Percentiles rank a stretch among this genome's conserved stretches.
Evolutionary conservation across 2,797 vertebrate genomes (phyloP).

Genomic region (Sylvilagus floridanus): DNA sequence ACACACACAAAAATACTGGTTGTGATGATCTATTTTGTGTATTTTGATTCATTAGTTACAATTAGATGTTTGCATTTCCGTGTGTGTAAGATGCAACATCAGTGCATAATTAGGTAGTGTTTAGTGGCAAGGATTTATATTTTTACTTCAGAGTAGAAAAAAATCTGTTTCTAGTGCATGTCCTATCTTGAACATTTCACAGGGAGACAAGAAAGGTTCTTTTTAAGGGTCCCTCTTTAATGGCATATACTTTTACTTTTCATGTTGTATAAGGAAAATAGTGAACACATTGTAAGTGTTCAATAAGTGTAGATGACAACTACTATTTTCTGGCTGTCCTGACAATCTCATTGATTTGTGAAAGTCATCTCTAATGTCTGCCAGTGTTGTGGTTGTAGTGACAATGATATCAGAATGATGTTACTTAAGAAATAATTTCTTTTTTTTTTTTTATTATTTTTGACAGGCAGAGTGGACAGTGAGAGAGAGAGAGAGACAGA

Average conservation of each 20-base stretch:
- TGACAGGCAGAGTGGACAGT: too few relatives aligned
- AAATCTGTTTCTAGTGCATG: slow-evolving; percentile 46
- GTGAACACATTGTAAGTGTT: background rate
- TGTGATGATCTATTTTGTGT: slow-evolving; percentile 8
- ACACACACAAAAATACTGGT: background rate
- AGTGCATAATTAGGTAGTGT: background rate
- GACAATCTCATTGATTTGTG: background rate
- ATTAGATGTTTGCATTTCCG: slow-evolving; percentile 42
- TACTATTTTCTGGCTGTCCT: background rate
- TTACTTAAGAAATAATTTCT: slow-evolving; percentile 30
- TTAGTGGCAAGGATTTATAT: slow-evolving; percentile 44
- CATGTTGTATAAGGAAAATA: background rate
- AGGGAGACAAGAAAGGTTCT: background rate
- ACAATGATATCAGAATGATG: background rate
- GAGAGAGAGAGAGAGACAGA: too few relatives aligned
- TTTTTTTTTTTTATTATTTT: too few relatives aligned
- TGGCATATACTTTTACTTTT: slow-evolving; percentile 42
- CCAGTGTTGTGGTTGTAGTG: background rate
- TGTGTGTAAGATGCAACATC: background rate
- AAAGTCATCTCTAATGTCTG: slow-evolving; percentile 28
- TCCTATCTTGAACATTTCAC: background rate
- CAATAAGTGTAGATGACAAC: background rate
- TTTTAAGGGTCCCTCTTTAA: background rate
- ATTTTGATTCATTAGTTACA: slow-evolving; percentile 35
- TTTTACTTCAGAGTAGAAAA: slow-evolving; percentile 10